Conservation (phyloP, 2,797 vertebrate species). For the Myripristis murdjan region DNA sequence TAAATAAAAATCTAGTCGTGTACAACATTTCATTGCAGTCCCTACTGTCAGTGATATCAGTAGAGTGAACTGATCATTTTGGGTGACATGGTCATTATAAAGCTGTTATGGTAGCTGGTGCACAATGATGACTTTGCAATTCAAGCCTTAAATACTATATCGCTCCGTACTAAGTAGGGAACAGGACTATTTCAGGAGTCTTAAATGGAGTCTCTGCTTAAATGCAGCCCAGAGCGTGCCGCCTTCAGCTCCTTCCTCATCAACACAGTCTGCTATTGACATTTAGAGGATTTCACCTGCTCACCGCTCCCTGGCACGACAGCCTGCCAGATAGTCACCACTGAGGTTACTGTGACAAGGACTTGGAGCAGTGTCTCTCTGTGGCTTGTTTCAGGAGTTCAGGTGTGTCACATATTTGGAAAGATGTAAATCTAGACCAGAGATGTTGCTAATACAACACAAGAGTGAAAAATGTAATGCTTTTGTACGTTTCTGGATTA, state of each 20-base stretch:
- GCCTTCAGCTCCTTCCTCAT: not conserved
- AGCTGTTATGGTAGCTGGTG: not conserved
- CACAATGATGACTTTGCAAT: not conserved
- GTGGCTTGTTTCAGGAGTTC: slow-evolving; percentile 44
- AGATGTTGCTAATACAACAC: not conserved
- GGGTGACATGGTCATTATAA: not conserved
- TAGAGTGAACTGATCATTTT: too few species aligned
- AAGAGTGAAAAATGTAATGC: not conserved
- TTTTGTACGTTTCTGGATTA: too few species aligned
- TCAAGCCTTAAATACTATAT: not conserved
- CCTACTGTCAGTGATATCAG: too few species aligned
- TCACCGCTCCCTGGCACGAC: slow-evolving; percentile 9
- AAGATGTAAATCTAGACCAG: not conserved
- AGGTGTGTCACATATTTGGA: too few species aligned
- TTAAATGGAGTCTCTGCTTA: slow-evolving; percentile 3
- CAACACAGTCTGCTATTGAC: not conserved
- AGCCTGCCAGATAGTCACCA: slow-evolving; percentile 9
- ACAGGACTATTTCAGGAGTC: slow-evolving; percentile 14
- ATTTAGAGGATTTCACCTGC: slow-evolving; percentile 54
- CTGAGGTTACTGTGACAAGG: slow-evolving; percentile 57
- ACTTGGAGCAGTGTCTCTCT: slow-evolving; percentile 16
- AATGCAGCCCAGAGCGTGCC: slow-evolving; percentile 11
- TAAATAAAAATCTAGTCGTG: not conserved
- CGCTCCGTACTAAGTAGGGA: not conserved
- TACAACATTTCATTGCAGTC: not conserved